phyloP scores from a whole-genome alignment of 2,888 invertebrate genomes.

The Acrocyrtus sp. region DNA sequence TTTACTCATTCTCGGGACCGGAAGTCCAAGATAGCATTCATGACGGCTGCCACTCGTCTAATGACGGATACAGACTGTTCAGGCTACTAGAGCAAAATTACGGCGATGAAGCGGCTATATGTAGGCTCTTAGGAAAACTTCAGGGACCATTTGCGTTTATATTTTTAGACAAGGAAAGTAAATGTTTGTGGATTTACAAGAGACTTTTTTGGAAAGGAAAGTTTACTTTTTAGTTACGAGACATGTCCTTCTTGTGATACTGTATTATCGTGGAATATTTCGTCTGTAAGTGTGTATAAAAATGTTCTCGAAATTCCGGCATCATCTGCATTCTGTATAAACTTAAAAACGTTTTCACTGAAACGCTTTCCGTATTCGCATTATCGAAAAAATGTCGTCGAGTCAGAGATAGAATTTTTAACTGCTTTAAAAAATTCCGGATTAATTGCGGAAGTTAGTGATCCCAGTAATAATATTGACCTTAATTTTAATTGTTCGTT shows the following conservation, averaged over 20 bases:
- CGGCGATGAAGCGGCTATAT: conserved; percentile 62
- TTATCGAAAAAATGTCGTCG: conserved; percentile 4
- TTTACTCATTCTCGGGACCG: conserved; percentile 70
- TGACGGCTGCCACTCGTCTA: neutral
- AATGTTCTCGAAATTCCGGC: conserved; percentile 65
- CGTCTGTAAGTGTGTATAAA: conserved; percentile 64
- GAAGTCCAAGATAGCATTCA: too few species aligned
- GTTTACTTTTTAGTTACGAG: conserved; percentile 72
- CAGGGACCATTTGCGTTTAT: conserved; percentile 89
- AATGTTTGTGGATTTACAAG: conserved; percentile 82
- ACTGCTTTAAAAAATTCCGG: conserved; percentile 3
- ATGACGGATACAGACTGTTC: conserved; percentile 51
- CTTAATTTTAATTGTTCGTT: conserved; percentile 33
- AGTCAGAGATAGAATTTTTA: conserved; percentile 6
- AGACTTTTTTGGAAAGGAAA: conserved; percentile 87
- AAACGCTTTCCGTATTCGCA: conserved; percentile 26
- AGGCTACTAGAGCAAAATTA: conserved; percentile 30
- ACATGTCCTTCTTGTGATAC: neutral
- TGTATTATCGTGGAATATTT: conserved; percentile 57
- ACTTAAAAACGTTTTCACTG: conserved; percentile 53
- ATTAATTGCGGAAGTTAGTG: neutral
- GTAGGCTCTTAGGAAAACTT: conserved; percentile 71
- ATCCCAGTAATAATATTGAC: neutral
- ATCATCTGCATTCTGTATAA: conserved; percentile 66
- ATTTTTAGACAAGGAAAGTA: conserved; percentile 73